Evolutionary conservation across 2,888 invertebrate genomes (phyloP).

Genomic region (Cancer borealis): DNA sequence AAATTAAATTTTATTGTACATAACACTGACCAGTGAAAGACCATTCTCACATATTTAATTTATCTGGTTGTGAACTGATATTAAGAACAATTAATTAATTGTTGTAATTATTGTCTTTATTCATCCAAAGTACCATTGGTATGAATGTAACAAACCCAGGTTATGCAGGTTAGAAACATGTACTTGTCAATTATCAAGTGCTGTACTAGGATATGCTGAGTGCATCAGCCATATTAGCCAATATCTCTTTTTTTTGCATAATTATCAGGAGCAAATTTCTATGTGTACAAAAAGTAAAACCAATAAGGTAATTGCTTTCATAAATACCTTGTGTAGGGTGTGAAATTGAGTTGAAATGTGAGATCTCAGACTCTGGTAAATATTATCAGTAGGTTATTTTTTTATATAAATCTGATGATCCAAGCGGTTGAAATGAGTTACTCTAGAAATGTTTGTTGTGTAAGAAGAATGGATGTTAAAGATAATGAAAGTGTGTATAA

Average conservation of each 20-base stretch:
- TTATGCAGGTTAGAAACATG: not conserved
- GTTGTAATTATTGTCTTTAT: too few relatives aligned
- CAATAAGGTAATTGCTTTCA: not conserved
- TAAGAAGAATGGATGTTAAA: too few relatives aligned
- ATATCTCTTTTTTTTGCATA: not conserved
- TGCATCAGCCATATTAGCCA: not conserved
- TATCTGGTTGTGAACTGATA: conserved; percentile 24
- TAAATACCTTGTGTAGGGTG: not conserved
- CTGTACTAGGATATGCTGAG: not conserved
- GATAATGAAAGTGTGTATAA: too few relatives aligned
- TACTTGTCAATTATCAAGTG: not conserved
- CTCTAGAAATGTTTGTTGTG: too few relatives aligned
- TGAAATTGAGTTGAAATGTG: not conserved
- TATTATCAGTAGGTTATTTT: not conserved
- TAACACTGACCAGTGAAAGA: not conserved
- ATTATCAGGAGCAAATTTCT: not conserved
- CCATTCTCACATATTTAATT: not conserved
- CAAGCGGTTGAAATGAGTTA: too few relatives aligned
- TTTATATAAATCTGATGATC: not conserved
- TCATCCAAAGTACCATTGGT: too few relatives aligned
- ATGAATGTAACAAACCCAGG: not conserved
- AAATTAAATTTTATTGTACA: not conserved
- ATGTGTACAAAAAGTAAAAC: not conserved
- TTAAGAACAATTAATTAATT: not conserved
- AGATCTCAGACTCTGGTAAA: not conserved